phyloP scores from a whole-genome alignment of 2,888 invertebrate genomes.

The Dasysyrphus albostriatus region DNA sequence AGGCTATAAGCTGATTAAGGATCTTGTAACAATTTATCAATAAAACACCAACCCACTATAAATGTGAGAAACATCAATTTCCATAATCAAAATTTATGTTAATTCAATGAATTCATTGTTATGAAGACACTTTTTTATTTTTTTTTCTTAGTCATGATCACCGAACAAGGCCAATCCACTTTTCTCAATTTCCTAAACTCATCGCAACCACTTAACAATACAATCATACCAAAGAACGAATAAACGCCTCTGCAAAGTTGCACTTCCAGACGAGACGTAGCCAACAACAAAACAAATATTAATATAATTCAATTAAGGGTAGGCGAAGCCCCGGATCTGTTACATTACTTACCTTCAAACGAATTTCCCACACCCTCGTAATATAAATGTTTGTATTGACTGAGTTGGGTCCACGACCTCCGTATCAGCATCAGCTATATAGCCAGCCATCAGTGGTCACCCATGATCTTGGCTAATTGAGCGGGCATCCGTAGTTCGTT shows the following conservation, averaged over 20 bases:
- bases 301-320: slow-evolving; percentile 69
- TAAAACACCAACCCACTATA: not conserved
- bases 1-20: not conserved
- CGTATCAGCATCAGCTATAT: not conserved
- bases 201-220: slow-evolving; percentile 50
- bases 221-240: slow-evolving; percentile 22
- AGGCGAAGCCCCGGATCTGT: slow-evolving; percentile 64
- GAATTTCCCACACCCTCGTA: slow-evolving; percentile 70
- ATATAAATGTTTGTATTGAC: not conserved
- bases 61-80: not conserved
- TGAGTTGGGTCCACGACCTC: slow-evolving; percentile 10
- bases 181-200: slow-evolving; percentile 55
- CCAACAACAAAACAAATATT: slow-evolving; percentile 18
- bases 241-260: slow-evolving; percentile 62
- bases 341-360: slow-evolving; percentile 39
- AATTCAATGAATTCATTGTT: not conserved
- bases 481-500: slow-evolving; percentile 25
- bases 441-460: slow-evolving; percentile 30
- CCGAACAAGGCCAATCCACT: slow-evolving; percentile 63
- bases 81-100: slow-evolving; percentile 8
- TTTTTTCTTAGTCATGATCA: slow-evolving; percentile 36
- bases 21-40: not conserved
- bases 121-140: not conserved
- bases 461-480: slow-evolving; percentile 72
- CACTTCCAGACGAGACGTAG: slow-evolving; percentile 58